Percentiles rank a stretch among this genome's conserved stretches.
phyloP scores from a whole-genome alignment of 2,113 vertebrate species.

The Chloropsis cyanopogon region DNA sequence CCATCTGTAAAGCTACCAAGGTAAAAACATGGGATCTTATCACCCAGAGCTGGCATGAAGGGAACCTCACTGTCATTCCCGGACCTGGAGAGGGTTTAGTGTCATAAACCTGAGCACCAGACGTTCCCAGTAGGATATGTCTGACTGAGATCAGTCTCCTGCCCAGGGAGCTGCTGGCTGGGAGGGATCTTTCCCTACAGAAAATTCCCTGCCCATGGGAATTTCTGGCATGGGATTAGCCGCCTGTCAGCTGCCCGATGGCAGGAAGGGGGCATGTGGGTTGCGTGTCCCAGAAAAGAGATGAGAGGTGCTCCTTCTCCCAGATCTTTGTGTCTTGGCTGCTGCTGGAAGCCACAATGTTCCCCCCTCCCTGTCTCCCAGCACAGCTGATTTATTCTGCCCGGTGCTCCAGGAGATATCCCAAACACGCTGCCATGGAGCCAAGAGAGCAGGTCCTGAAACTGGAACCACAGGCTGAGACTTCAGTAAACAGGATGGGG shows the following conservation, averaged over 20 bases:
- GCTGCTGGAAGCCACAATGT: background rate
- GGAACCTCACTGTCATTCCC: background rate
- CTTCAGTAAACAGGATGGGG: constrained; percentile 15
- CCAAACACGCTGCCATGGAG: accelerated
- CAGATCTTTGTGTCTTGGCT: background rate
- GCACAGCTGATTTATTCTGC: background rate
- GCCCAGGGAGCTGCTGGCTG: background rate
- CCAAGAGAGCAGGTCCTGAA: background rate
- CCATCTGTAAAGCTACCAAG: background rate
- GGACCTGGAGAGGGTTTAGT: background rate
- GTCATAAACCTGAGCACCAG: background rate
- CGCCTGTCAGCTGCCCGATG: background rate
- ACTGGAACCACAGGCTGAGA: background rate
- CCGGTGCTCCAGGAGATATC: background rate
- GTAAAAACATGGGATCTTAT: background rate
- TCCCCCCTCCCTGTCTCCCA: background rate
- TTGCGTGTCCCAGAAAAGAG: background rate
- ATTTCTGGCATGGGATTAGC: background rate
- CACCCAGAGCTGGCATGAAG: accelerated
- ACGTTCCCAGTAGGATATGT: background rate
- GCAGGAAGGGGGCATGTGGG: background rate
- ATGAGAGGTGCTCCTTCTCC: background rate
- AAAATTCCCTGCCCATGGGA: background rate
- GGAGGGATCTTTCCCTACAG: background rate
- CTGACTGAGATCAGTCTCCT: background rate